Evolutionary conservation across 2,113 vertebrate genomes (phyloP), one percentile per base, ranked within the genome.

Genomic region (Chelonoidis abingdonii): DNA sequence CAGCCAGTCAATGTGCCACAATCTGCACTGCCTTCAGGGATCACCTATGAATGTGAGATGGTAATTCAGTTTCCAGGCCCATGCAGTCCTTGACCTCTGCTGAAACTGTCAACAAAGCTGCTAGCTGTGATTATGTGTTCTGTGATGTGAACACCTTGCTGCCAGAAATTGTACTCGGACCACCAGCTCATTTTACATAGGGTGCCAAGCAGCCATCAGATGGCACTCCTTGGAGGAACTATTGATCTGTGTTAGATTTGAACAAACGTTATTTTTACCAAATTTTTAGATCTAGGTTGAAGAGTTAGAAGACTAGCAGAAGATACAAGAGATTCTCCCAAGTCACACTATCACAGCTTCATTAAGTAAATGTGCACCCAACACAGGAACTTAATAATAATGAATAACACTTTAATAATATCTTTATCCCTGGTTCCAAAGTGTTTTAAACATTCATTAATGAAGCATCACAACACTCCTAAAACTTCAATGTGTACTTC

Each of bases 91-190:
- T 92, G 83, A 57, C 87, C 59, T 86, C 16, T 91, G 90, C 89
- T 91, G 80, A 89, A 80, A 86, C 85, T 86, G 93, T 22, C 90
- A 90, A 14, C 89, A 93, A 84, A 62, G 35, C 65, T 72, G 31
- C 35, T 72, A 38, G 65, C 21, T n/a, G 80, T 72, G 87, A 41
- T 88, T 91, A 27, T 53, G 12, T 89, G 80, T 83, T 94, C 83
- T 93, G 0, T 47, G 93, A 84, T 95, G 87, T 90, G 87, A 89
- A 96, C 96, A 93, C 3, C 16, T 13, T 72, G 21, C 56, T 62
- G 49, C 79, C 86, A 41, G 69, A 54, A 92, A 83, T 1, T 0
- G 24, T 57, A 91, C 59, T 27, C 47, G 86, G 65, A 50, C 79
- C 93, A 88, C 25, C 17, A 86, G 4, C 56, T 90, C 87, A 7